phyloP scores from a whole-genome alignment of 2,113 vertebrate species.

The Chloropsis cyanopogon region DNA sequence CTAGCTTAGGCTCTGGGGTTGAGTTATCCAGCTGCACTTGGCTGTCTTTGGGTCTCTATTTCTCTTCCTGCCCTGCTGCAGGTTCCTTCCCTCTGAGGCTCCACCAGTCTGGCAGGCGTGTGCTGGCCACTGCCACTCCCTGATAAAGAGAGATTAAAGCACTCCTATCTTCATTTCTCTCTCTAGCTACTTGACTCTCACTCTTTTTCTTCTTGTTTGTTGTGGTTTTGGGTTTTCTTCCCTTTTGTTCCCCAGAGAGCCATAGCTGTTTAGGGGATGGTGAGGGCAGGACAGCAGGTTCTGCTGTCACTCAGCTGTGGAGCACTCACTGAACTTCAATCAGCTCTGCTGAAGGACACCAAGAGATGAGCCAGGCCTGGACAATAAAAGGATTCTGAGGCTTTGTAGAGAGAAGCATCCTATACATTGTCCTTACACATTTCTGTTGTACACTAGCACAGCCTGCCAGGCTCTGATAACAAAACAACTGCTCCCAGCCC shows the following conservation, averaged over 20 bases:
- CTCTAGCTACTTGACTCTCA: background rate
- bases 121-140: background rate
- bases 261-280: background rate
- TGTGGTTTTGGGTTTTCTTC: too few relatives aligned
- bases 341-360: background rate
- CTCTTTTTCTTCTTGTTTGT: background rate
- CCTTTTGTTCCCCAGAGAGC: background rate
- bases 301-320: background rate
- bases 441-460: background rate
- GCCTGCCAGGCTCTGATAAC: background rate
- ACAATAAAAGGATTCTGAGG: background rate
- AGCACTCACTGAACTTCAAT: background rate
- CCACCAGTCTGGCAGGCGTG: background rate
- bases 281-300: background rate
- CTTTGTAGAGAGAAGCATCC: background rate
- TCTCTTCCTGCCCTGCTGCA: background rate
- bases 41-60: background rate
- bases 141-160: background rate
- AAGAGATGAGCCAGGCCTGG: background rate
- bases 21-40: background rate
- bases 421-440: background rate
- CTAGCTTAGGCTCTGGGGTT: background rate
- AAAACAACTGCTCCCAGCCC: background rate
- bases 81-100: background rate
- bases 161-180: background rate